A percentile compares a stretch with the other conserved stretches of the same genome.
Conservation (phyloP, 2,888 invertebrate genomes). For the Dioctria linearis region DNA sequence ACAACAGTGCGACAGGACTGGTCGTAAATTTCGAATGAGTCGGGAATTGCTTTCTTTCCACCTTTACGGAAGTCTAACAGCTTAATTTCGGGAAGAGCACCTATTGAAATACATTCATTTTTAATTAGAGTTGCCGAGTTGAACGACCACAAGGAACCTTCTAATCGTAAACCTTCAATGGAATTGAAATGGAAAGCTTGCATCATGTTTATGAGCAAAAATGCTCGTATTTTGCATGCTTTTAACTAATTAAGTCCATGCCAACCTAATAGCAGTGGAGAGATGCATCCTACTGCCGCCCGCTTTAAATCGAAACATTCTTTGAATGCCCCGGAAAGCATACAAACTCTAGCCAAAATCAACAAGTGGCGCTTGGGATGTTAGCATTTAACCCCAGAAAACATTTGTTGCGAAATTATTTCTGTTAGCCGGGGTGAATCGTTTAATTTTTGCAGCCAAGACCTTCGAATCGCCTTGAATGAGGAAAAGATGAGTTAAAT, state of each 20-base stretch:
- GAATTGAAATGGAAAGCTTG: background rate
- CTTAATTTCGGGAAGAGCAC: slow-evolving; percentile 9
- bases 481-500: background rate
- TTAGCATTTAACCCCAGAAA: background rate
- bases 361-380: slow-evolving; percentile 16
- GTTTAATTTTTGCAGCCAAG: slow-evolving; percentile 29
- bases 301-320: background rate
- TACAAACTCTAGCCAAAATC: slow-evolving; percentile 4
- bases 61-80: slow-evolving; percentile 23
- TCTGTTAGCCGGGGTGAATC: slow-evolving; percentile 3
- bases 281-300: background rate
- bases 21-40: slow-evolving; percentile 26
- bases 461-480: background rate
- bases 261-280: no score
- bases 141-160: slow-evolving; percentile 4
- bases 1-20: slow-evolving; percentile 22
- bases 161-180: background rate
- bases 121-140: background rate
- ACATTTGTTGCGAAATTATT: background rate
- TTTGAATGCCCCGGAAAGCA: background rate
- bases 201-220: slow-evolving; percentile 12
- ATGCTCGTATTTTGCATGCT: slow-evolving; percentile 21
- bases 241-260: slow-evolving; percentile 14
- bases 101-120: background rate
- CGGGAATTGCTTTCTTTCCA: slow-evolving; percentile 24